Evolutionary conservation across 2,888 invertebrate species (phyloP).

Genomic region (Aleiodes leptofemur): DNA sequence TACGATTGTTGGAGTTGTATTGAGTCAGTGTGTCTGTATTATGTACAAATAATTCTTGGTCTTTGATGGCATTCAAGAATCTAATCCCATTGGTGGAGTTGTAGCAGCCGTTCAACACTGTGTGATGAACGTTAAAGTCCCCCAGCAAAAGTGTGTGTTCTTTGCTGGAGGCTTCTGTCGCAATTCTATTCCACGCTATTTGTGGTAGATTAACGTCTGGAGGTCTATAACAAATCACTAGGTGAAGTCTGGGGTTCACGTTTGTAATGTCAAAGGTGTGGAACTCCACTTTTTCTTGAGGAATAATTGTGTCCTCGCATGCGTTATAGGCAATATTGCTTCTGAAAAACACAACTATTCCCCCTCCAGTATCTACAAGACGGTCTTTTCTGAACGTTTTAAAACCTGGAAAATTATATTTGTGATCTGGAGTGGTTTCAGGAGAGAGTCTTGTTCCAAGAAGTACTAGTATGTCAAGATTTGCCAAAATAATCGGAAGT

Average conservation of each 20-base stretch:
- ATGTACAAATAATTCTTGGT: constrained; percentile 10
- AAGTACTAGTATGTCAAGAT: not conserved
- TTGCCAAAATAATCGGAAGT: too few species aligned
- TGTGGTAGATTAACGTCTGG: not conserved
- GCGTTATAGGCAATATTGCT: not conserved
- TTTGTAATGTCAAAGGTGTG: not conserved
- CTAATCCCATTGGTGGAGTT: not conserved
- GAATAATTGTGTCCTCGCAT: not conserved
- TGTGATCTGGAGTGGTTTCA: too few species aligned
- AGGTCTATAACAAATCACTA: not conserved
- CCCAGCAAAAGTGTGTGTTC: not conserved
- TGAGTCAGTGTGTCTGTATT: constrained; percentile 5
- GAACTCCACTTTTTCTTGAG: not conserved
- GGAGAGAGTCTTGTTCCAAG: not conserved
- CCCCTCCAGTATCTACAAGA: too few species aligned
- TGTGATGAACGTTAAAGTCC: constrained; percentile 20
- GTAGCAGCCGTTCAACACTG: not conserved
- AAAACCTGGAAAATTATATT: too few species aligned
- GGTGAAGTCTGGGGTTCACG: not conserved
- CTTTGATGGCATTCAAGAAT: not conserved
- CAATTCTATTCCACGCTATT: not conserved
- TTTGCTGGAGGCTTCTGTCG: not conserved
- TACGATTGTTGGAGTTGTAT: not conserved
- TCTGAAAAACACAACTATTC: not conserved
- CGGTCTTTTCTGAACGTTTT: too few species aligned